Conservation (phyloP, 2,888 invertebrate species). For the Crioceris asparagi region DNA sequence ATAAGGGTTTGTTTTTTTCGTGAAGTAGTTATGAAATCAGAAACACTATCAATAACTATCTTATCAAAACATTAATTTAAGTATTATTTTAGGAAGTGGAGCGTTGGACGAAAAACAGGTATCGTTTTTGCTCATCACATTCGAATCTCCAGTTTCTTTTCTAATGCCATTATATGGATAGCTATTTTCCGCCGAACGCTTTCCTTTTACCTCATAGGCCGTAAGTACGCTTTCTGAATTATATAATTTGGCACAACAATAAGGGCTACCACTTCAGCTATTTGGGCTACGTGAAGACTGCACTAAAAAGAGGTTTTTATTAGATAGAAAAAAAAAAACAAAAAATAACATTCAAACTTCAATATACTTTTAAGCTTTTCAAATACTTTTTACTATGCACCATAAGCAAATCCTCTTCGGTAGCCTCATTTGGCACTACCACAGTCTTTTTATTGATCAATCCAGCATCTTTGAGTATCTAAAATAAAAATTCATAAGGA, state of each 20-base stretch:
- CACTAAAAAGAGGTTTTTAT: slow-evolving; percentile 46
- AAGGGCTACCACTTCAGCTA: slow-evolving; percentile 67
- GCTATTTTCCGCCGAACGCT: not conserved
- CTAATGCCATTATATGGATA: not conserved
- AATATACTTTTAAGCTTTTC: slow-evolving; percentile 55
- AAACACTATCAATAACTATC: no score
- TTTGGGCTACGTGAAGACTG: slow-evolving; percentile 68
- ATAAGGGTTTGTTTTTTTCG: no score
- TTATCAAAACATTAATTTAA: no score
- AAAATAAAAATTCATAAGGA: slow-evolving; percentile 7
- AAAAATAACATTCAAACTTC: slow-evolving; percentile 5
- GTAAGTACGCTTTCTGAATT: slow-evolving; percentile 64
- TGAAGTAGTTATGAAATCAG: no score
- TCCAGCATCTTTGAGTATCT: slow-evolving; percentile 45
- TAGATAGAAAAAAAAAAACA: slow-evolving; percentile 4
- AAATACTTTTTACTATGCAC: slow-evolving; percentile 70
- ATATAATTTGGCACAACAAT: slow-evolving; percentile 66
- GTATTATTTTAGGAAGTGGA: no score
- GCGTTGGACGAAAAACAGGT: no score
- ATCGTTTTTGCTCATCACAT: no score
- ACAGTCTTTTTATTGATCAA: slow-evolving; percentile 51
- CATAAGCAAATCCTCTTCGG: slow-evolving; percentile 56
- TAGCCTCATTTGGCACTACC: slow-evolving; percentile 61
- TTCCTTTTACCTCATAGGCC: slow-evolving; percentile 58
- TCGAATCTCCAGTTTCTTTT: no score